phyloP scores from a whole-genome alignment of 2,888 invertebrate species.

The Rosalia funebris region DNA sequence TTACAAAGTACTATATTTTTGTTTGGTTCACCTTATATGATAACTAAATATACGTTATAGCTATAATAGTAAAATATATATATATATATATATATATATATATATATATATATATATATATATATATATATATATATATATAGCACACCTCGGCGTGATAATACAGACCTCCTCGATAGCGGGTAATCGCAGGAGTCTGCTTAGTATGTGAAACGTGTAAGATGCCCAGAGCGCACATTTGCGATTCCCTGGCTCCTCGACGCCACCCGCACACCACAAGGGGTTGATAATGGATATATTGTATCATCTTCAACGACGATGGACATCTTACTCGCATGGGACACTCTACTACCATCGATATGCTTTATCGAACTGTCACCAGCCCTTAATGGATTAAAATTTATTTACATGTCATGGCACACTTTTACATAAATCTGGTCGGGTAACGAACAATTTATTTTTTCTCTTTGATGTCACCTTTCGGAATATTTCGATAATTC shows the following conservation, averaged over 20 bases:
- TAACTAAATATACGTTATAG: too few relatives aligned
- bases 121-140: too few relatives aligned
- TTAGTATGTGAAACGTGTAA: slow-evolving; percentile 64
- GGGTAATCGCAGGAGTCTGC: slow-evolving; percentile 63
- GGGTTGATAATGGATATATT: slow-evolving; percentile 62
- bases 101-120: too few relatives aligned
- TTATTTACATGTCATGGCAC: slow-evolving; percentile 22
- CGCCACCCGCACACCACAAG: slow-evolving; percentile 46
- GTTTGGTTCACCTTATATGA: too few relatives aligned
- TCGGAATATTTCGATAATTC: slow-evolving; percentile 1
- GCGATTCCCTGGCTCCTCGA: slow-evolving; percentile 50
- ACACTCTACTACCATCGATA: slow-evolving; percentile 19
- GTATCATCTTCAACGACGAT: slow-evolving; percentile 59
- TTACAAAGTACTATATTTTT: too few relatives aligned
- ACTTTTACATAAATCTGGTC: slow-evolving; percentile 10
- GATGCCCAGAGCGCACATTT: slow-evolving; percentile 62
- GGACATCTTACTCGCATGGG: slow-evolving; percentile 46
- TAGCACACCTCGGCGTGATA: slow-evolving; percentile 5
- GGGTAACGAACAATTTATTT: slow-evolving; percentile 17
- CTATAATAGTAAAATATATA: neutral
- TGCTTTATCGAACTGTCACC: slow-evolving; percentile 22
- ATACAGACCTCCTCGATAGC: slow-evolving; percentile 47
- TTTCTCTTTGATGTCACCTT: slow-evolving; percentile 9
- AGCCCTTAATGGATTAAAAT: slow-evolving; percentile 22
- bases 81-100: too few relatives aligned